Evolutionary conservation across 2,797 vertebrate genomes (phyloP).

Genomic region (Cossypha niveicapilla): DNA sequence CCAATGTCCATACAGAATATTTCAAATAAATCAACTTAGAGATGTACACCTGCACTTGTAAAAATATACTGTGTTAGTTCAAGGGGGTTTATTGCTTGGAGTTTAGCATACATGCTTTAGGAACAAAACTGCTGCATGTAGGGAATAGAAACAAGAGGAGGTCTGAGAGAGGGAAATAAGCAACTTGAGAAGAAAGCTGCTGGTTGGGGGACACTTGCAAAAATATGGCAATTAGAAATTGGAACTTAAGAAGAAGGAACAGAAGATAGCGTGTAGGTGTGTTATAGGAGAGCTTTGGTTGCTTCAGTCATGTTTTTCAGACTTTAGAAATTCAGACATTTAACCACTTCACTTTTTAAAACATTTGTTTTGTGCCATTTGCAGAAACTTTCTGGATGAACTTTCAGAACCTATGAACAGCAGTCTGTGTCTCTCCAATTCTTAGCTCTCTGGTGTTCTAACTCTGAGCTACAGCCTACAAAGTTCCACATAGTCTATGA

Average conservation of each 20-base stretch:
- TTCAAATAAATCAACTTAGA: background rate
- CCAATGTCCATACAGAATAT: background rate
- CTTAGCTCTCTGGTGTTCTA: background rate
- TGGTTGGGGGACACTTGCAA: background rate
- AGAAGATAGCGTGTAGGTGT: background rate
- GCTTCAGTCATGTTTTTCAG: slow-evolving; percentile 41
- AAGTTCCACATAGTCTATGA: rapidly evolving
- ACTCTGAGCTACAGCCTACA: background rate
- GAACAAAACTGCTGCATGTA: background rate
- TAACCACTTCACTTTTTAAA: slow-evolving; percentile 33
- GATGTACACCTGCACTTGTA: background rate
- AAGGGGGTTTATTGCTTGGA: background rate
- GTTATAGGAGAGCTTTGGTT: slow-evolving; percentile 29
- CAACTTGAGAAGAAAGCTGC: slow-evolving; percentile 12
- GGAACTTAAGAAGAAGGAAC: slow-evolving; percentile 60
- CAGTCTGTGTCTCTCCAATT: background rate
- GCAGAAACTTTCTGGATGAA: background rate
- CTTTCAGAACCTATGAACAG: background rate
- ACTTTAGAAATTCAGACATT: slow-evolving; percentile 30
- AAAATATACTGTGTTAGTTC: background rate
- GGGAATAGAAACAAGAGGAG: slow-evolving; percentile 15
- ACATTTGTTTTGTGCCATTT: background rate
- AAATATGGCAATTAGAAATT: slow-evolving; percentile 48
- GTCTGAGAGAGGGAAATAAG: slow-evolving; percentile 47
- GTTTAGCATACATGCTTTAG: background rate